Percentiles rank a stretch among this genome's conserved stretches.
Evolutionary conservation across 2,797 vertebrate species (phyloP).

Genomic region (Borostomias antarcticus): DNA sequence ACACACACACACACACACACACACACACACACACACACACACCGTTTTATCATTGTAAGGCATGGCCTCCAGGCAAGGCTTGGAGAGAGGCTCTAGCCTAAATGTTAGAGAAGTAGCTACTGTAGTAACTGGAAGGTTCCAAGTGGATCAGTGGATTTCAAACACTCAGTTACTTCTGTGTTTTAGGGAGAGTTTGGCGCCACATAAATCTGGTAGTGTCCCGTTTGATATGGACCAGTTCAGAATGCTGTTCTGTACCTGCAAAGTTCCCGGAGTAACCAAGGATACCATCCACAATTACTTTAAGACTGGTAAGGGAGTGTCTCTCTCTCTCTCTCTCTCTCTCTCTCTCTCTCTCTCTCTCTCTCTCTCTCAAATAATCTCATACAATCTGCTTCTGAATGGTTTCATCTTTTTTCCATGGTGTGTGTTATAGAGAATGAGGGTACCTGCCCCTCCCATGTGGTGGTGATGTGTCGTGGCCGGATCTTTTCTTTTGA

Average conservation of each 20-base stretch:
- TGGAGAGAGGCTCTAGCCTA: too few species aligned
- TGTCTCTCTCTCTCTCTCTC: too few species aligned
- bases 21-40: not conserved
- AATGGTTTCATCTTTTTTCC: too few species aligned
- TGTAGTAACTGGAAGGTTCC: too few species aligned
- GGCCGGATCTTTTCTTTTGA: slow-evolving; percentile 91
- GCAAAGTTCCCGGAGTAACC: slow-evolving; percentile 88
- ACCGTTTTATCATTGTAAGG: too few species aligned
- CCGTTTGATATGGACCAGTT: slow-evolving; percentile 94
- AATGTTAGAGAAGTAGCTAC: too few species aligned
- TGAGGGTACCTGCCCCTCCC: slow-evolving; percentile 89
- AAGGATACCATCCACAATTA: slow-evolving; percentile 85
- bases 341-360: too few species aligned
- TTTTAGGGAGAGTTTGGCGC: slow-evolving; percentile 87
- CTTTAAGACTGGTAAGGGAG: slow-evolving; percentile 89
- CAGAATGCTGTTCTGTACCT: slow-evolving; percentile 90
- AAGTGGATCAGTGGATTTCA: too few species aligned
- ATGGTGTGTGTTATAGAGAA: slow-evolving; percentile 74
- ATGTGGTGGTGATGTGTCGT: slow-evolving; percentile 84
- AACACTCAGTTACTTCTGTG: too few species aligned
- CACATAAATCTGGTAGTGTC: slow-evolving; percentile 79
- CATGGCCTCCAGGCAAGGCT: too few species aligned
- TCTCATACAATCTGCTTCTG: too few species aligned
- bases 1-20: not conserved
- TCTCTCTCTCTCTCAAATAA: too few species aligned